Evolutionary conservation across 2,888 invertebrate genomes (phyloP).

Genomic region (Tenthredo scrophulariae): DNA sequence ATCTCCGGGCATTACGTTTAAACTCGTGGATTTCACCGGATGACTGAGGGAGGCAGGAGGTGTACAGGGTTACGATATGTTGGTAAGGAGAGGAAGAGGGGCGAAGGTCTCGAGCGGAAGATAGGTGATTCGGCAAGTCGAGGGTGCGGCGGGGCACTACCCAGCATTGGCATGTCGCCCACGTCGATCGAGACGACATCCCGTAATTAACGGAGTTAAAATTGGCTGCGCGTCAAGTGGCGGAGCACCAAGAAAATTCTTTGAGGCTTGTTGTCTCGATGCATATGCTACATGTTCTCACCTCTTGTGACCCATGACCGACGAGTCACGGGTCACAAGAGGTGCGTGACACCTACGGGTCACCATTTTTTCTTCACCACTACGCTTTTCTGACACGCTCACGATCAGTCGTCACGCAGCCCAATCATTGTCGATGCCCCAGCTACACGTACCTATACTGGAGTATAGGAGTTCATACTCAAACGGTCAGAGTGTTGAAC

Average conservation of each 20-base stretch:
- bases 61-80: background rate
- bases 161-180: conserved; percentile 24
- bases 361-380: background rate
- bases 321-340: background rate
- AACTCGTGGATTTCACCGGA: background rate
- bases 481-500: background rate
- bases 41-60: background rate
- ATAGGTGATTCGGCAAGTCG: background rate
- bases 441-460: background rate
- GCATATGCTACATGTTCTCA: background rate
- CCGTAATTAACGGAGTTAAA: conserved; percentile 32
- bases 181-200: background rate
- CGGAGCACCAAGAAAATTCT: conserved; percentile 33
- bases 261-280: background rate
- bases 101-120: background rate
- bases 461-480: background rate
- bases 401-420: background rate
- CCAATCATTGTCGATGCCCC: background rate
- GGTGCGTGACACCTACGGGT: background rate
- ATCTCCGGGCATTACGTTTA: conserved; percentile 18
- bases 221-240: conserved; percentile 41
- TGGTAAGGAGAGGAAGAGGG: background rate
- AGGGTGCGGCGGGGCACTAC: conserved; percentile 2
- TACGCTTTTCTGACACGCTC: background rate
- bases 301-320: background rate